A percentile compares a stretch with the other conserved stretches of the same genome.
Conservation (phyloP, 2,888 invertebrate genomes). For the Plusia festucae region DNA sequence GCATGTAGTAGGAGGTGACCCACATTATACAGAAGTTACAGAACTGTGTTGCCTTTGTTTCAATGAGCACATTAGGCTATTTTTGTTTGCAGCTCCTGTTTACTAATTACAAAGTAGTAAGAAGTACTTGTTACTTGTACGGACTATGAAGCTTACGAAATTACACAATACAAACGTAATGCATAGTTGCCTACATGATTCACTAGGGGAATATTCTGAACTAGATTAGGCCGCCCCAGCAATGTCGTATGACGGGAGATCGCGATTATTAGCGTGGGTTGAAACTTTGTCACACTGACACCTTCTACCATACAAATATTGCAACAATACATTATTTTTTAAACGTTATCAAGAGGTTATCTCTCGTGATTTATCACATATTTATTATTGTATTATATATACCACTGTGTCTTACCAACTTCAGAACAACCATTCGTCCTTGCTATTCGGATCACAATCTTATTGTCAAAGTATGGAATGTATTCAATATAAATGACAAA, state of each 20-base stretch:
- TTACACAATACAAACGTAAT: conserved; percentile 14
- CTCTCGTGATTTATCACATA: conserved; percentile 50
- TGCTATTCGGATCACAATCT: conserved; percentile 63
- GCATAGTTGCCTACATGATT: conserved; percentile 48
- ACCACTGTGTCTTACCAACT: conserved; percentile 40
- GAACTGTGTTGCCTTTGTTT: background rate
- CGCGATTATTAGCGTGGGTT: conserved; percentile 72
- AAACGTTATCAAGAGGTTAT: conserved; percentile 70
- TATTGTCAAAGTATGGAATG: conserved; percentile 63
- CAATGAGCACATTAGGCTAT: background rate
- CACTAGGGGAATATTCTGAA: conserved; percentile 61
- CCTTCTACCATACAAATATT: conserved; percentile 59
- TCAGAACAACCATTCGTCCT: conserved; percentile 56
- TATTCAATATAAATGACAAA: conserved; percentile 75
- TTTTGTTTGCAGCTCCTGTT: background rate
- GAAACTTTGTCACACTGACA: conserved; percentile 66
- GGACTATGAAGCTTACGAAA: conserved; percentile 1
- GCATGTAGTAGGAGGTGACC: no score
- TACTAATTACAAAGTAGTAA: background rate
- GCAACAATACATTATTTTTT: conserved; percentile 15
- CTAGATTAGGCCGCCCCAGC: conserved; percentile 69
- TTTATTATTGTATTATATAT: conserved; percentile 50
- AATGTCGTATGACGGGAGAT: conserved; percentile 62
- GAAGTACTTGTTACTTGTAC: background rate
- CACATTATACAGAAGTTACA: background rate